Evolutionary conservation across 2,888 invertebrate species (phyloP).

Genomic region (Phortica okadai): DNA sequence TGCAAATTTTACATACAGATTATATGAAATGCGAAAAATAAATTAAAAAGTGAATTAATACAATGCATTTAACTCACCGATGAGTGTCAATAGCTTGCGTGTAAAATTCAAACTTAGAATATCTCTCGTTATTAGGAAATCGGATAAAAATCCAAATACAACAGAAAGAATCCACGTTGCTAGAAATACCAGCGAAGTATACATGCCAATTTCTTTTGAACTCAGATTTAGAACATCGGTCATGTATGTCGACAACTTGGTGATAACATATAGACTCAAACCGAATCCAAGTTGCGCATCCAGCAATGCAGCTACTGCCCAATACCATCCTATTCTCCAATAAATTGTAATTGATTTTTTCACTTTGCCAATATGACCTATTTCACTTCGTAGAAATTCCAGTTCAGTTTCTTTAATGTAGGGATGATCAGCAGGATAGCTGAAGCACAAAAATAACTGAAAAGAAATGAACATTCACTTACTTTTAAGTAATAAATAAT

Average conservation of each 20-base stretch:
- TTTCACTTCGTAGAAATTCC: slow-evolving; percentile 81
- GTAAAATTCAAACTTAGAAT: slow-evolving; percentile 75
- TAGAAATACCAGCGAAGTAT: slow-evolving; percentile 79
- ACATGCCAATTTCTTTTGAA: slow-evolving; percentile 78
- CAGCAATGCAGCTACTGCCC: slow-evolving; percentile 82
- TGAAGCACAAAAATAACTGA: slow-evolving; percentile 81
- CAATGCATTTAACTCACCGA: slow-evolving; percentile 77
- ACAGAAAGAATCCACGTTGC: slow-evolving; percentile 79
- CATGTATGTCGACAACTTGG: slow-evolving; percentile 78
- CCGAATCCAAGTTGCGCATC: slow-evolving; percentile 81
- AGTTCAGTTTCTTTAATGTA: slow-evolving; percentile 85
- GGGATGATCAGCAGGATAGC: slow-evolving; percentile 83
- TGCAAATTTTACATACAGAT: slow-evolving; percentile 25
- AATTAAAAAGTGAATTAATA: no score
- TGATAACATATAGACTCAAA: slow-evolving; percentile 75
- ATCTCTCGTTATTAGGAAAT: slow-evolving; percentile 78
- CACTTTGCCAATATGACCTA: slow-evolving; percentile 77
- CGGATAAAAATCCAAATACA: slow-evolving; percentile 80
- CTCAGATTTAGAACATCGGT: slow-evolving; percentile 78
- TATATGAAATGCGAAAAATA: not conserved
- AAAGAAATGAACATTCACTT: not conserved
- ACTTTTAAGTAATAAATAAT: no score
- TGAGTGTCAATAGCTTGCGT: slow-evolving; percentile 81
- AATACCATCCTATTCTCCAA: slow-evolving; percentile 81
- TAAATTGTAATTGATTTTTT: slow-evolving; percentile 81